These are phyloP conservation scores for Heteronetta atricapilla DNA, from an alignment of 2,113 vertebrate genomes.

Conservation along the genomic window DNA sequence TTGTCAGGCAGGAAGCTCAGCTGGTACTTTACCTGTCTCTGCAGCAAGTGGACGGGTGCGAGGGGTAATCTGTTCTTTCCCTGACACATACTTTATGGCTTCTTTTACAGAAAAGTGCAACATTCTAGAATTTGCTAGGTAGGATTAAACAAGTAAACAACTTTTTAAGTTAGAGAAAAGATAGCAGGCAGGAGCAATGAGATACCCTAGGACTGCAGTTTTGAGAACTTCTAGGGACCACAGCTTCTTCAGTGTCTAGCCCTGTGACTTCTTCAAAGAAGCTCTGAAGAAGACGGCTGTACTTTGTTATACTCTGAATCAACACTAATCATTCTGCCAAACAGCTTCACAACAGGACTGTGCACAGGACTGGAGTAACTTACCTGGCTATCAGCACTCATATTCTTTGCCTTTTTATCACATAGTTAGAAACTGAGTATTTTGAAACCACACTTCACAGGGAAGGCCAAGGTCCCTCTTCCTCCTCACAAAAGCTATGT, in stretches of 20 bases:
- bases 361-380: not conserved
- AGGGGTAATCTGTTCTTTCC: not conserved
- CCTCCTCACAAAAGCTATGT: not conserved
- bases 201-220: not conserved
- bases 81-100: not conserved
- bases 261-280: not conserved
- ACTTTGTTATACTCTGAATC: not conserved
- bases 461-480: not conserved
- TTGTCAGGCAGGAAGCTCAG: rapidly evolving
- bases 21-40: not conserved
- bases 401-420: not conserved
- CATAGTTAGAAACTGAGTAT: not conserved
- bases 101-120: not conserved
- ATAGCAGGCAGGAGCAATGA: not conserved
- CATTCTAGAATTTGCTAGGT: not conserved
- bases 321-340: not conserved
- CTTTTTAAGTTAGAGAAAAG: not conserved
- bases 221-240: not conserved
- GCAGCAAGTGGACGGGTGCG: not conserved
- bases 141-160: not conserved
- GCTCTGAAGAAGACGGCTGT: not conserved
- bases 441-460: not conserved
- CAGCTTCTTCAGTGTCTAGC: not conserved
- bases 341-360: not conserved
- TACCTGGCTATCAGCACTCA: not conserved